Evolutionary conservation across 2,888 invertebrate species (phyloP), one percentile per base, ranked within the genome.

Genomic region (Limenitis camilla): DNA sequence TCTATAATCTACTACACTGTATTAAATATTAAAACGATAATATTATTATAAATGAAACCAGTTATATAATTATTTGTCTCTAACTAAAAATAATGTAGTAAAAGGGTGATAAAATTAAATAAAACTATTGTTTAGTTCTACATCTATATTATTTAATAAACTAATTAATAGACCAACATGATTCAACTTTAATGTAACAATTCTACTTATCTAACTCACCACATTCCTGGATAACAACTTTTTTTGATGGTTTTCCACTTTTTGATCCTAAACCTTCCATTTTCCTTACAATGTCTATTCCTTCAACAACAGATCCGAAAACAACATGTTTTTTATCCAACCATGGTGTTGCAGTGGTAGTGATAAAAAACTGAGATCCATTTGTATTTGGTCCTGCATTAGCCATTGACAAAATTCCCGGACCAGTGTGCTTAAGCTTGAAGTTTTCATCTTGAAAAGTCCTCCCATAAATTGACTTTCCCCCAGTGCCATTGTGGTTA

Each of bases 281-380:
- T 89, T 94, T 94, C 83, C 92, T 94, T 29, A 98, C 95, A 61
- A 97, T 90, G 72, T 97, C 96, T 92, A 96, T 91, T 52, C 98
- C 98, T 69, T 97, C 96, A 39, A 95, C 92, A 42, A 98, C 96
- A 63, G 91, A 85, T 46, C 98, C 98, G 79, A 98, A 98, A 1
- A 97, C 97, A 57, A 98, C 98, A 78, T 98, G 98, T 81, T 96
- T 96, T 72, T 92, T 92, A 72, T 98, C 97, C 71, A 98, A 88
- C 98, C 98, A 99, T 43, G 92, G 89, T 41, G 98, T 98, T 76
- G 96, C 94, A 36, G 92, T 94, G 60, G 96, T 96, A 60, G 97
- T 96, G 67, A 99, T 92, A 82, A 99, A 99, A 89, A 98, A 99
- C 82, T 99, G 98, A 57, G 97, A 97, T 49, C 98, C 98, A 80